Conservation (phyloP, 1,140 invertebrate species). For the Eriosoma lanigerum region DNA sequence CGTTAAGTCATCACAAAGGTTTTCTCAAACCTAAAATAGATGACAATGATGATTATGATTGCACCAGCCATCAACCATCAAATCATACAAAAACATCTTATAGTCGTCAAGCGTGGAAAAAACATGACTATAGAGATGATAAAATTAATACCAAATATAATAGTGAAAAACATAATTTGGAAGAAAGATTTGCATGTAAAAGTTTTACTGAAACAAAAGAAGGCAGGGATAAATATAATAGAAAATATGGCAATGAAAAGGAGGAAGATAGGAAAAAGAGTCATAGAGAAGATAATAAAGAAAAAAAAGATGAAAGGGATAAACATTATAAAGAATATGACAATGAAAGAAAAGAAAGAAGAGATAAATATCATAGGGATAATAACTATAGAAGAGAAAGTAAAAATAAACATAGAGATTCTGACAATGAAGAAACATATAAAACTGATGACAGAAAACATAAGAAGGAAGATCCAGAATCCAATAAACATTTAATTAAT, state of each 20-base stretch:
- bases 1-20: constrained; percentile 64
- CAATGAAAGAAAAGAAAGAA: neutral
- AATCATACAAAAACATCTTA: neutral
- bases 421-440: constrained; percentile 14
- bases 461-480: neutral
- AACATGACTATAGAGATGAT: constrained; percentile 25
- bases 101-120: constrained; percentile 34
- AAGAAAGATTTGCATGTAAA: constrained; percentile 32
- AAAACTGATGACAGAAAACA: neutral
- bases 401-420: constrained; percentile 1
- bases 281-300: constrained; percentile 2
- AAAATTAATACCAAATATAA: neutral
- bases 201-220: neutral
- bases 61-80: constrained; percentile 10
- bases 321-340: neutral
- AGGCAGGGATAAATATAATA: neutral
- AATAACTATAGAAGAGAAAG: constrained; percentile 5
- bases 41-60: constrained; percentile 46
- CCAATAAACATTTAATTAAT: neutral
- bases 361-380: neutral
- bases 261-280: neutral
- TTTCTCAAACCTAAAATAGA: constrained; percentile 59
- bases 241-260: neutral
- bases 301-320: constrained; percentile 6
- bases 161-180: neutral